These are phyloP conservation scores for Meiosimyza decipiens DNA, from an alignment of 2,888 invertebrate species.

Conservation along the genomic window DNA sequence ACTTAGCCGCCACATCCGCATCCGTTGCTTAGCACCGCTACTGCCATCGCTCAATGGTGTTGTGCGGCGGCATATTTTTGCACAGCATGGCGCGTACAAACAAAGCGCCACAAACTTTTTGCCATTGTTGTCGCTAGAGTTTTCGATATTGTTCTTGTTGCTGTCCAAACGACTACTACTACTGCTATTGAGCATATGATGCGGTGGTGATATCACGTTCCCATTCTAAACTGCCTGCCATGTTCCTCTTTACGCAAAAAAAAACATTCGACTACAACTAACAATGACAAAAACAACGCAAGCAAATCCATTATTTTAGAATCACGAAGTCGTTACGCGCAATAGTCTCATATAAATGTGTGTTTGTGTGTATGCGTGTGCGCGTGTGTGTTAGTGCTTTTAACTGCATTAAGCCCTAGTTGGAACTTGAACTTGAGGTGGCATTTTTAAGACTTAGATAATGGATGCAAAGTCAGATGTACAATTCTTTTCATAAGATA, in stretches of 20 bases:
- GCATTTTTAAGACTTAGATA: too few relatives aligned
- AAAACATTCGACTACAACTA: conserved; percentile 21
- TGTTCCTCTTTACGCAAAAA: background rate
- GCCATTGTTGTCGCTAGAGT: conserved; percentile 16
- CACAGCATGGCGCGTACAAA: background rate
- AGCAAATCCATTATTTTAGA: conserved; percentile 45
- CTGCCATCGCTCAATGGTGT: too few relatives aligned
- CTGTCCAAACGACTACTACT: conserved; percentile 4
- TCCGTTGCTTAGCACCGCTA: background rate
- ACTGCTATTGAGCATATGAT: conserved; percentile 20
- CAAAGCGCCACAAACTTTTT: conserved; percentile 16
- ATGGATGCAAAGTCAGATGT: too few relatives aligned
- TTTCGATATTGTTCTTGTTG: conserved; percentile 10
- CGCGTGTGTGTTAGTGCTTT: conserved; percentile 38
- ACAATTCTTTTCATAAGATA: too few relatives aligned
- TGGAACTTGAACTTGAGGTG: too few relatives aligned
- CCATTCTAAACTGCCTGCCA: background rate
- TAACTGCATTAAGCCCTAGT: conserved; percentile 13
- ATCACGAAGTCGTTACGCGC: conserved; percentile 47
- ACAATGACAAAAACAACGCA: conserved; percentile 3
- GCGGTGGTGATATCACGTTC: background rate
- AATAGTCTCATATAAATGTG: conserved; percentile 16
- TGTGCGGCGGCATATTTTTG: conserved; percentile 13
- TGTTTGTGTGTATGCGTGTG: conserved; percentile 22
- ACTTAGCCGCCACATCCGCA: background rate